These are phyloP conservation scores for Lasioglossum pauxillum DNA, from an alignment of 2,888 invertebrate species.

Conservation along the genomic window DNA sequence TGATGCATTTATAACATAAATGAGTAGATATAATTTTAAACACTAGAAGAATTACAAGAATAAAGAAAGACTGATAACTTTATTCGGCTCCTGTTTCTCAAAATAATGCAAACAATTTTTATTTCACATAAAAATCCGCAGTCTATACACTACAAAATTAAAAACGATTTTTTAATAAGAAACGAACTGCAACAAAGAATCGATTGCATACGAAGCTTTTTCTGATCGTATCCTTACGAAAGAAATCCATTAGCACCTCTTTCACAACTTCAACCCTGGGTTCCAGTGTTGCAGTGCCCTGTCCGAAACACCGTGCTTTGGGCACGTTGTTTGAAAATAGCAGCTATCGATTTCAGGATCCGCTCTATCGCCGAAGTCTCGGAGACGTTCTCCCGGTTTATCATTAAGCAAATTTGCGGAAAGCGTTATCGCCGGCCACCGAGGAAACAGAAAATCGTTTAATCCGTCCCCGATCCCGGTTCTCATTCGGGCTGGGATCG, in stretches of 20 bases:
- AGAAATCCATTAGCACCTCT: background rate
- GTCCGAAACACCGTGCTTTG: background rate
- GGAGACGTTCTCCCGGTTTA: constrained; percentile 18
- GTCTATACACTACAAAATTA: background rate
- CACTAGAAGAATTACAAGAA: background rate
- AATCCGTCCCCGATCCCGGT: constrained; percentile 7
- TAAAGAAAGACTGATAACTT: background rate
- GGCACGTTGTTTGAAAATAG: background rate
- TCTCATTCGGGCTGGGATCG: background rate
- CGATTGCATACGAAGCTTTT: background rate
- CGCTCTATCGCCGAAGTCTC: constrained; percentile 25
- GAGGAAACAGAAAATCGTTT: constrained; percentile 7
- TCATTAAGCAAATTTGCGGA: constrained; percentile 40
- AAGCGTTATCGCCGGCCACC: constrained; percentile 18
- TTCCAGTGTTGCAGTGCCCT: background rate
- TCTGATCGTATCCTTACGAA: background rate
- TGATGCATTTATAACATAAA: background rate
- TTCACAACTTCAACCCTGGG: background rate
- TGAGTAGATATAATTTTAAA: background rate
- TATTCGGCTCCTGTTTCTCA: background rate
- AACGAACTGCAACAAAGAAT: background rate
- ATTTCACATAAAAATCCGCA: background rate
- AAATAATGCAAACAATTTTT: background rate
- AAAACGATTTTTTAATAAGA: background rate
- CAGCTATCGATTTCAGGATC: constrained; percentile 15